phyloP scores from a whole-genome alignment of 2,797 vertebrate genomes.

The Erpetoichthys calabaricus region DNA sequence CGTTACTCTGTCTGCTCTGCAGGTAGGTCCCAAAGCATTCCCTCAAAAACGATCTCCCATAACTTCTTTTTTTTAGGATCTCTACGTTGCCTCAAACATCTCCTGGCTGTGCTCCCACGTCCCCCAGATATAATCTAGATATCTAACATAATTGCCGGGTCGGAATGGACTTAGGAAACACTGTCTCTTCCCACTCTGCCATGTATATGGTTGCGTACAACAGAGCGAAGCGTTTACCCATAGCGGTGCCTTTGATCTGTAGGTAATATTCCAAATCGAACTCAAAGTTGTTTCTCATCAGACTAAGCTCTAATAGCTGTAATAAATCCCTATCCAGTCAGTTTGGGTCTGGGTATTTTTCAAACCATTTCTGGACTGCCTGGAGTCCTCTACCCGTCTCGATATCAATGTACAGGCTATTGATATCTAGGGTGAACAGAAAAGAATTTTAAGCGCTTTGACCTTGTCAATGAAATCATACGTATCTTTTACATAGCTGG shows the following conservation, averaged over 20 bases:
- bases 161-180: too few relatives aligned
- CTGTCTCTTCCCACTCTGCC: constrained; percentile 2
- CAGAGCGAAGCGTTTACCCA: constrained; percentile 1
- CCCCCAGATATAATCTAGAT: too few relatives aligned
- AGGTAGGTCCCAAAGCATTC: too few relatives aligned
- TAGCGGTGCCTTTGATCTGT: background rate
- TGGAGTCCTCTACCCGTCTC: background rate
- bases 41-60: too few relatives aligned
- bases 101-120: too few relatives aligned
- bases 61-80: too few relatives aligned
- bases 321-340: constrained; percentile 1
- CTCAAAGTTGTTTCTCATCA: constrained; percentile 3
- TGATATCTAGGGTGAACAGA: constrained; percentile 4
- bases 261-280: background rate
- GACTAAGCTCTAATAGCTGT: background rate
- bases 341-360: background rate
- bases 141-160: too few relatives aligned
- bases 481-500: constrained; percentile 3
- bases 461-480: constrained; percentile 4
- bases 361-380: background rate
- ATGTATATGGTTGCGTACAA: constrained; percentile 5
- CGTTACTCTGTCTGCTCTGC: too few relatives aligned
- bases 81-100: too few relatives aligned
- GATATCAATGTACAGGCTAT: constrained; percentile 3
- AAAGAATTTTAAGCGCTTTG: background rate